Evolutionary conservation across 2,113 vertebrate genomes (phyloP).

Genomic region (Proterorhinus semilunaris): DNA sequence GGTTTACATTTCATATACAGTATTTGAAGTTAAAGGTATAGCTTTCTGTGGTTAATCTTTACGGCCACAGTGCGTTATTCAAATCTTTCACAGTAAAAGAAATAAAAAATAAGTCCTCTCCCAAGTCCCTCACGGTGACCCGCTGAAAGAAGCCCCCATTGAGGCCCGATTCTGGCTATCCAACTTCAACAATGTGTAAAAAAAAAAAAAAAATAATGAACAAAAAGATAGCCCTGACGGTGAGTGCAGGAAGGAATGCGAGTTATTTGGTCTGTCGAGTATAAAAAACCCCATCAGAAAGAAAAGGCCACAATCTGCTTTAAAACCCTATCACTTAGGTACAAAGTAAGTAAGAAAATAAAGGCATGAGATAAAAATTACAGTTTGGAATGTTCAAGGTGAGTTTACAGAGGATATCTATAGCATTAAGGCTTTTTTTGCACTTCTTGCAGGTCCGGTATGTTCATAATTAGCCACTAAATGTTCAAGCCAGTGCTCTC

Average conservation of each 20-base stretch:
- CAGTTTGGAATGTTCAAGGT: conserved; percentile 27
- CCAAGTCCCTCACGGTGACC: not conserved
- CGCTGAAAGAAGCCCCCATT: not conserved
- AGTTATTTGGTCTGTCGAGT: conserved; percentile 69
- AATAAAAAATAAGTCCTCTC: conserved; percentile 35
- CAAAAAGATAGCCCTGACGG: conserved; percentile 45
- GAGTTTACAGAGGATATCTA: not conserved
- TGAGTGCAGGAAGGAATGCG: conserved; percentile 52
- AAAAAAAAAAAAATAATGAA: conserved; percentile 32
- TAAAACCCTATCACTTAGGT: conserved; percentile 31
- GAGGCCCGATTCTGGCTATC: conserved; percentile 10
- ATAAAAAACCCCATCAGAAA: conserved; percentile 51
- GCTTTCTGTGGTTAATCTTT: conserved; percentile 33
- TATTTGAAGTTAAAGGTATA: conserved; percentile 21
- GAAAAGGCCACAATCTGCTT: conserved; percentile 25
- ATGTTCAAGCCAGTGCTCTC: too few relatives aligned
- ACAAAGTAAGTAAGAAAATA: conserved; percentile 31
- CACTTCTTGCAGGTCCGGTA: too few relatives aligned
- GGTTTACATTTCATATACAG: conserved; percentile 36
- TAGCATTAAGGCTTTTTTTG: too few relatives aligned
- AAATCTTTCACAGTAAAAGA: conserved; percentile 62
- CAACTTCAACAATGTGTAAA: conserved; percentile 20
- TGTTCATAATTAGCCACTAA: too few relatives aligned
- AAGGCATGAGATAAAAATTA: conserved; percentile 36
- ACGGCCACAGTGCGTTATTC: conserved; percentile 51